Percentiles rank a stretch among this genome's conserved stretches.
phyloP scores from a whole-genome alignment of 2,797 vertebrate genomes.

The Lagocephalus sceleratus region DNA sequence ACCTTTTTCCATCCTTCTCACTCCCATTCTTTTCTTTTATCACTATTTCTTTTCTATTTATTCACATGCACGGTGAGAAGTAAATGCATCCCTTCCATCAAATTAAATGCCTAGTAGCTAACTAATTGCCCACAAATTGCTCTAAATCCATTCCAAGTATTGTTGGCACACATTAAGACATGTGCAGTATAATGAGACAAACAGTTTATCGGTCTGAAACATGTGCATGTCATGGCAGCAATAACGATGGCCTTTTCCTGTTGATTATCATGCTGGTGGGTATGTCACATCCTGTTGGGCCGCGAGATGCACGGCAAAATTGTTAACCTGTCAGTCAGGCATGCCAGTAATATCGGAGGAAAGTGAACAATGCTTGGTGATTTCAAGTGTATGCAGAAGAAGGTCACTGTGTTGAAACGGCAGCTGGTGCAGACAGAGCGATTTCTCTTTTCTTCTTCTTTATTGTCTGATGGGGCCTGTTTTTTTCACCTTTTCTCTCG shows the following conservation, averaged over 20 bases:
- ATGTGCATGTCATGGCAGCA: constrained; percentile 18
- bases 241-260: constrained; percentile 59
- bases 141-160: constrained; percentile 12
- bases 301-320: constrained; percentile 21
- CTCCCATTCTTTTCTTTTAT: constrained; percentile 38
- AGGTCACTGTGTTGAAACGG: constrained; percentile 40
- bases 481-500: constrained; percentile 47
- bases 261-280: constrained; percentile 44
- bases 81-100: constrained; percentile 36
- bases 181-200: constrained; percentile 6
- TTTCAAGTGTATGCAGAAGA: constrained; percentile 25
- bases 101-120: constrained; percentile 24
- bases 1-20: constrained; percentile 60
- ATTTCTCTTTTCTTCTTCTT: constrained; percentile 13
- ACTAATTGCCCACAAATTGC: constrained; percentile 27
- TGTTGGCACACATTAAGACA: constrained; percentile 3
- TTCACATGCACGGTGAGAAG: constrained; percentile 26
- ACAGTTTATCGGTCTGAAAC: constrained; percentile 57
- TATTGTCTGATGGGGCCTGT: constrained; percentile 59
- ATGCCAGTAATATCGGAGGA: constrained; percentile 26
- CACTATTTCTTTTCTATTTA: constrained; percentile 22
- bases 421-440: constrained; percentile 28
- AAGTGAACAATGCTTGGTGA: constrained; percentile 29
- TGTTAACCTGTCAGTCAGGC: constrained; percentile 56
- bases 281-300: constrained; percentile 50